Evolutionary conservation across 1,140 invertebrate genomes (phyloP).

Genomic region (Drosophila guanche): DNA sequence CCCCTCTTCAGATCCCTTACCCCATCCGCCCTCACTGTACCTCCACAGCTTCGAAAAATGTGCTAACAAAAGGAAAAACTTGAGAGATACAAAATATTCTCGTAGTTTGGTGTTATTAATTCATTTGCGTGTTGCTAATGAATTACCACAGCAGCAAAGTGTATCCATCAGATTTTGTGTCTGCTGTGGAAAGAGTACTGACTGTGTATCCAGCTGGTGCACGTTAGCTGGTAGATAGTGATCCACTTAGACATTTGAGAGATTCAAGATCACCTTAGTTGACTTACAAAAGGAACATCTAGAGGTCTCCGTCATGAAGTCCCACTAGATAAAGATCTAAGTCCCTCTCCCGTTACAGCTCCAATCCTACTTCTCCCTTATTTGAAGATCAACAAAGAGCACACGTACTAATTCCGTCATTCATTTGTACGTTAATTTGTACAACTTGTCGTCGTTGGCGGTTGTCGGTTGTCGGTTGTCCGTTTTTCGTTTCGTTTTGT

Average conservation of each 20-base stretch:
- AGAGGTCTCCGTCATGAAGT: not conserved
- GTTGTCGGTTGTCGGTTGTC: constrained; percentile 16
- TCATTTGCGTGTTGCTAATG: constrained; percentile 71
- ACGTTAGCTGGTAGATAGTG: constrained; percentile 2
- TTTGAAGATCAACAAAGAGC: constrained; percentile 47
- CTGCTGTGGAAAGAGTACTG: too few relatives aligned
- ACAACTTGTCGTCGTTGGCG: constrained; percentile 58
- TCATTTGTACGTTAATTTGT: constrained; percentile 81
- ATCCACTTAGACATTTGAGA: constrained; percentile 9
- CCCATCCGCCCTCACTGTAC: not conserved
- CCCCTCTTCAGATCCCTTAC: too few relatives aligned
- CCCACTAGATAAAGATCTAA: constrained; percentile 16
- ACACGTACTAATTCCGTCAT: constrained; percentile 77
- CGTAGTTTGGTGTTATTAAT: constrained; percentile 79
- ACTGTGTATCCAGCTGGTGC: constrained; percentile 12
- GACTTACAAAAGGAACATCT: constrained; percentile 6
- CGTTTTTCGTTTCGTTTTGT: constrained; percentile 49
- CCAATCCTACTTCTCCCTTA: not conserved
- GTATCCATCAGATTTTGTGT: not conserved
- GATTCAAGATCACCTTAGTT: constrained; percentile 1
- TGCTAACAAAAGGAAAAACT: constrained; percentile 61
- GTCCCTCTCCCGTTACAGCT: not conserved
- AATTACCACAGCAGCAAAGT: constrained; percentile 51
- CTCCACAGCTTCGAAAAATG: constrained; percentile 12
- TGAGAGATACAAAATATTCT: constrained; percentile 41